Evolutionary conservation across 2,113 vertebrate species (phyloP), one percentile per base, ranked within the genome.

Genomic region (Zingel zingel): DNA sequence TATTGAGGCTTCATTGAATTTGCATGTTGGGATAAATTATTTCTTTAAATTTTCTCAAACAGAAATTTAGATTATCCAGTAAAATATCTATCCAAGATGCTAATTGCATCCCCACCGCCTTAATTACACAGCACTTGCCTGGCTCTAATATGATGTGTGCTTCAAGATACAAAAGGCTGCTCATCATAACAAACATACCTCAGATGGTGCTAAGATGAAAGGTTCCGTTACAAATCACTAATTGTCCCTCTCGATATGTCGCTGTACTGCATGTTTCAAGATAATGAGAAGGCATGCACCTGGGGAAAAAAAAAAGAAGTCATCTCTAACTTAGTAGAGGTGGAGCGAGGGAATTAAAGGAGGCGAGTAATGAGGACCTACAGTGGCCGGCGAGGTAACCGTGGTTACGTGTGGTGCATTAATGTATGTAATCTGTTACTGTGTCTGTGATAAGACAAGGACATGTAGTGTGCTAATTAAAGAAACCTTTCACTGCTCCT

Each of bases 361-460:
- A 74, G 81, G 80, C 27, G 58, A 66, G 76, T 92, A 93, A 92
- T 88, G 92, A 93, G 91, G 80, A 39, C 67, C 79, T 30, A 50
- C 15, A 59, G 65, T 61, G 74, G 83, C 74, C 39, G 65, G 79
- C 80, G 53, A 76, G 86, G 90, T 91, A 91, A 83, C 87, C 47
- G 69, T 86, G 88, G 92, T 83, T 91, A 91, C 86, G 45, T 69
- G 86, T 66, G 81, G 83, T 62, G 79, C 84, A 93, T 93, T 94
- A 94, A 94, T 91, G 92, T 81, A 89, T 90, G 86, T 94, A 93
- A 94, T 95, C 91, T 88, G 92, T 95, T 94, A 93, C 85, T 66
- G 64, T 61, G 81, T 80, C 80, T 79, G 82, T 85, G 92, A 94
- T 88, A 87, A 90, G 91, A 92, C 92, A 93, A 93, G 90, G 94